Evolutionary conservation across 2,888 invertebrate genomes (phyloP).

Genomic region (Thecophora atra): DNA sequence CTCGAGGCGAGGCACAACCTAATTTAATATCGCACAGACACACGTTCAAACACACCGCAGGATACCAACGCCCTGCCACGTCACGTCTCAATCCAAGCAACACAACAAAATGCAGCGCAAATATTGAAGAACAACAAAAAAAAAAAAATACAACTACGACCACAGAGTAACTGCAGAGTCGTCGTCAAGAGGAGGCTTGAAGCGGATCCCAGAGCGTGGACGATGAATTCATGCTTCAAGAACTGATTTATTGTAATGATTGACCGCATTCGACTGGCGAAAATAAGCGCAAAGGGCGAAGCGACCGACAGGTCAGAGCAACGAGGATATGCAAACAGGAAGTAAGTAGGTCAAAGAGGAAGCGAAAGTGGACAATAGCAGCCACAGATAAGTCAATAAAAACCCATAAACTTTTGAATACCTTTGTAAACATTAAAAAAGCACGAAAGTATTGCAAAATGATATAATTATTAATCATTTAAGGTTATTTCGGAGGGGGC

Average conservation of each 20-base stretch:
- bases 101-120: slow-evolving; percentile 20
- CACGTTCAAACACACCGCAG: neutral
- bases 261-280: slow-evolving; percentile 9
- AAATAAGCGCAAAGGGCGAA: neutral
- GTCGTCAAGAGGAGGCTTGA: neutral
- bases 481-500: too few relatives aligned
- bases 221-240: neutral
- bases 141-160: slow-evolving; percentile 20
- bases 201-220: too few relatives aligned
- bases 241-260: slow-evolving; percentile 11
- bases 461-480: too few relatives aligned
- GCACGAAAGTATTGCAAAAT: too few relatives aligned
- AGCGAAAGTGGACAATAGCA: neutral
- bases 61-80: slow-evolving; percentile 27
- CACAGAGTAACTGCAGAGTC: neutral
- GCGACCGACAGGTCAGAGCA: slow-evolving; percentile 14
- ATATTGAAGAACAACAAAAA: slow-evolving; percentile 37
- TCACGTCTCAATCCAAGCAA: slow-evolving; percentile 17
- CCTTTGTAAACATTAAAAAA: too few relatives aligned
- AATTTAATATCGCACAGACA: neutral
- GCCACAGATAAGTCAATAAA: neutral
- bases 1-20: slow-evolving; percentile 10
- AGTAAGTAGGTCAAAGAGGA: neutral
- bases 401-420: too few relatives aligned
- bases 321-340: slow-evolving; percentile 2